These are phyloP conservation scores for Diaphora mendica DNA, from an alignment of 2,888 invertebrate species.

Conservation along the genomic window DNA sequence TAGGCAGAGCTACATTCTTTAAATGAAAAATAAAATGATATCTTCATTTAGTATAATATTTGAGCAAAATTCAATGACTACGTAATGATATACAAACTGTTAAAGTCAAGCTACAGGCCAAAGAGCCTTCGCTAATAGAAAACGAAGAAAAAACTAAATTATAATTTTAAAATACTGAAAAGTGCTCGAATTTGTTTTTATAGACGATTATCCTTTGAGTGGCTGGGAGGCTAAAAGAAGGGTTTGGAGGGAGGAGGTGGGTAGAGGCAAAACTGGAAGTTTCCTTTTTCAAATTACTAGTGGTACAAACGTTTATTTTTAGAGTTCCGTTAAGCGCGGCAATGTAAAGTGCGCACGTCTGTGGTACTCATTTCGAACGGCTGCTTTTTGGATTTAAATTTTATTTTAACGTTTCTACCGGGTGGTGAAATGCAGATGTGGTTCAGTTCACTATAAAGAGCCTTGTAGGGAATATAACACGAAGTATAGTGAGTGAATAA, in stretches of 20 bases:
- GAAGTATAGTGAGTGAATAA: not conserved
- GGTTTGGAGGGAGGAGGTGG: conserved; percentile 17
- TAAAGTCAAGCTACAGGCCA: conserved; percentile 14
- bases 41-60: conserved; percentile 4
- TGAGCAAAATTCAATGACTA: conserved; percentile 19
- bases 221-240: conserved; percentile 22
- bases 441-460: not conserved
- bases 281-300: conserved; percentile 44
- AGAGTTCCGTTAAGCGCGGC: conserved; percentile 42
- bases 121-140: conserved; percentile 15
- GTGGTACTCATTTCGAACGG: conserved; percentile 27
- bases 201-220: conserved; percentile 51
- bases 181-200: conserved; percentile 48
- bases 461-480: not conserved
- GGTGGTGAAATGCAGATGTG: conserved; percentile 4
- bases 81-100: conserved; percentile 31
- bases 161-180: conserved; percentile 40
- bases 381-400: conserved; percentile 8
- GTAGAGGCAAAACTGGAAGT: conserved; percentile 35
- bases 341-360: conserved; percentile 31
- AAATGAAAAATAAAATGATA: not conserved
- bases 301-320: conserved; percentile 42
- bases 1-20: not conserved
- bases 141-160: conserved; percentile 32
- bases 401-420: conserved; percentile 12